Evolutionary conservation across 2,797 vertebrate genomes (phyloP).

Genomic region (Intellagama lesueurii): DNA sequence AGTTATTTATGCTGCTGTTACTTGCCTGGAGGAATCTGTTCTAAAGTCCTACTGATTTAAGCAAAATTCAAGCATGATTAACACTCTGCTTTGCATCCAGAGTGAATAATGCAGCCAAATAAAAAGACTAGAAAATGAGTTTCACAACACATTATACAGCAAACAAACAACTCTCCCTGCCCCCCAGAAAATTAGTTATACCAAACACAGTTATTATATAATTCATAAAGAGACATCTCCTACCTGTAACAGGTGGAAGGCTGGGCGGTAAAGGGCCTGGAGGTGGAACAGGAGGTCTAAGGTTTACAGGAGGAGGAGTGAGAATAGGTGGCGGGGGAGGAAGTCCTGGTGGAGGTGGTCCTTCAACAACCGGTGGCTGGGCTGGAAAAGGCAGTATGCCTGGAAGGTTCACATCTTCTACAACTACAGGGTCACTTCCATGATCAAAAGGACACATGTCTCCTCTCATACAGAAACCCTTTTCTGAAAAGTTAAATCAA

Average conservation of each 20-base stretch:
- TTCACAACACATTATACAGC: neutral
- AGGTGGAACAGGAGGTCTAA: conserved; percentile 92
- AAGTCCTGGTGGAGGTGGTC: conserved; percentile 90
- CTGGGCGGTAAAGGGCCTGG: conserved; percentile 93
- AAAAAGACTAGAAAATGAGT: neutral
- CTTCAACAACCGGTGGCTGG: conserved; percentile 92
- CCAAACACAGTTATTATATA: neutral
- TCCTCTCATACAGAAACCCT: conserved; percentile 97
- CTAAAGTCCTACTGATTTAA: neutral
- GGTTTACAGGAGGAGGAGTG: conserved; percentile 91
- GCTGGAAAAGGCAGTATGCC: conserved; percentile 94
- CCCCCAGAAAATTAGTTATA: neutral
- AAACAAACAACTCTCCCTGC: neutral
- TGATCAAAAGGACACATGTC: conserved; percentile 98
- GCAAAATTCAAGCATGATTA: neutral
- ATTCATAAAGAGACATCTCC: neutral
- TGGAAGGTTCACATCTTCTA: conserved; percentile 96
- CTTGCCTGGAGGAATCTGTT: neutral
- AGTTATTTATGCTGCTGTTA: neutral
- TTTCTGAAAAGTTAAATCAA: conserved; percentile 82
- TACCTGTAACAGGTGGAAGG: conserved; percentile 95
- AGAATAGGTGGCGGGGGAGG: conserved; percentile 92
- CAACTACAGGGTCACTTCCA: conserved; percentile 96
- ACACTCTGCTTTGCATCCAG: neutral
- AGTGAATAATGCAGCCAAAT: neutral